These are phyloP conservation scores for Leptinotarsa undecemlineata DNA, from an alignment of 1,140 invertebrate species.

Conservation along the genomic window DNA sequence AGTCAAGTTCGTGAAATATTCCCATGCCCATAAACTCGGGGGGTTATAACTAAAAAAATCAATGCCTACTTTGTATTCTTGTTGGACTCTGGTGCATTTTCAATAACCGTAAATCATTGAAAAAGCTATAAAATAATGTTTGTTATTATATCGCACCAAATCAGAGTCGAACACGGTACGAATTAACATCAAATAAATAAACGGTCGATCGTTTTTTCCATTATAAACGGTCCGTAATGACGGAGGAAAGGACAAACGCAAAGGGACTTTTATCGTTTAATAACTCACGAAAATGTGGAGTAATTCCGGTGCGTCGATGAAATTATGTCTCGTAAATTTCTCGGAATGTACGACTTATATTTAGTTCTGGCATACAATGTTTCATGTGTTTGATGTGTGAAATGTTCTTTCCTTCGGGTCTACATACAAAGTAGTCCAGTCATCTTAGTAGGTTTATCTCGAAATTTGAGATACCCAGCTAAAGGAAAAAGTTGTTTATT, in stretches of 20 bases:
- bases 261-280: neutral
- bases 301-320: constrained; percentile 5
- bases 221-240: constrained; percentile 8
- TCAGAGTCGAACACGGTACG: neutral
- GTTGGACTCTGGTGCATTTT: neutral
- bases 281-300: constrained; percentile 3
- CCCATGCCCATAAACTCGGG: neutral
- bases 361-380: neutral
- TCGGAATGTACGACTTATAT: neutral
- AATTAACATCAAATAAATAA: constrained; percentile 6
- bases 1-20: neutral
- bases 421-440: too few relatives aligned
- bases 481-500: too few relatives aligned
- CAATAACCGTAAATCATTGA: constrained; percentile 6
- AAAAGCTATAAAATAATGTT: constrained; percentile 2
- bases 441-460: too few relatives aligned
- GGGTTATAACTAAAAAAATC: neutral
- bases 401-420: too few relatives aligned
- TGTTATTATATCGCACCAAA: constrained; percentile 3
- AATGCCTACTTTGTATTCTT: neutral
- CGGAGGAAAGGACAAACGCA: neutral
- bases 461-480: too few relatives aligned
- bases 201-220: neutral
- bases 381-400: neutral
- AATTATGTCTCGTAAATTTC: constrained; percentile 2